Percentiles rank a stretch among this genome's conserved stretches.
phyloP scores from a whole-genome alignment of 2,113 vertebrate species.

The Xiphophorus maculatus region DNA sequence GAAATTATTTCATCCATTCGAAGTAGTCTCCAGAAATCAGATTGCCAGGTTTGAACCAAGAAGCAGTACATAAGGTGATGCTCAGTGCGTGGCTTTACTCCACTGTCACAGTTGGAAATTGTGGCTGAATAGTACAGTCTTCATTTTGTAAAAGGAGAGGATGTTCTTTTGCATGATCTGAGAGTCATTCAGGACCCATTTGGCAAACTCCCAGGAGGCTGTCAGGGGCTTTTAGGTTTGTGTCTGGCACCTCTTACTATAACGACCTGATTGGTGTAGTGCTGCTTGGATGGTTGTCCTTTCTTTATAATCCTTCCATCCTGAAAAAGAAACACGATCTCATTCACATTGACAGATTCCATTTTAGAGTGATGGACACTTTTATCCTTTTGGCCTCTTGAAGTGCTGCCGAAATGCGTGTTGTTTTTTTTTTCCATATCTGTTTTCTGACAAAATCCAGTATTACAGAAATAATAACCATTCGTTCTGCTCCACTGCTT shows the following conservation, averaged over 20 bases:
- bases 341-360: neutral
- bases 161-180: neutral
- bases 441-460: neutral
- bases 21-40: neutral
- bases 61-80: neutral
- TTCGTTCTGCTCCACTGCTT: neutral
- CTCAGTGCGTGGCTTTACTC: neutral
- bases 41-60: neutral
- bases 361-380: neutral
- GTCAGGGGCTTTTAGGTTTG: conserved; percentile 1
- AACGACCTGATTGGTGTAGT: conserved; percentile 5
- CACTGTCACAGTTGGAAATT: neutral
- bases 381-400: neutral
- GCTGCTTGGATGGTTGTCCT: conserved; percentile 1
- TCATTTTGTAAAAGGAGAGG: conserved; percentile 7
- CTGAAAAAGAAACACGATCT: neutral
- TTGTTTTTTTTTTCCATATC: neutral
- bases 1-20: no score
- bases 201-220: conserved; percentile 7
- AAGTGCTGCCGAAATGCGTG: neutral
- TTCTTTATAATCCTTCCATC: neutral
- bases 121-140: neutral
- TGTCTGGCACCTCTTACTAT: conserved; percentile 2
- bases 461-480: no score
- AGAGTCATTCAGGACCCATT: conserved; percentile 11